Percentiles rank a stretch among this genome's conserved stretches.
These are phyloP conservation scores for Myiotriccus ornatus DNA, from an alignment of 2,797 vertebrate species.

Conservation along the genomic window DNA sequence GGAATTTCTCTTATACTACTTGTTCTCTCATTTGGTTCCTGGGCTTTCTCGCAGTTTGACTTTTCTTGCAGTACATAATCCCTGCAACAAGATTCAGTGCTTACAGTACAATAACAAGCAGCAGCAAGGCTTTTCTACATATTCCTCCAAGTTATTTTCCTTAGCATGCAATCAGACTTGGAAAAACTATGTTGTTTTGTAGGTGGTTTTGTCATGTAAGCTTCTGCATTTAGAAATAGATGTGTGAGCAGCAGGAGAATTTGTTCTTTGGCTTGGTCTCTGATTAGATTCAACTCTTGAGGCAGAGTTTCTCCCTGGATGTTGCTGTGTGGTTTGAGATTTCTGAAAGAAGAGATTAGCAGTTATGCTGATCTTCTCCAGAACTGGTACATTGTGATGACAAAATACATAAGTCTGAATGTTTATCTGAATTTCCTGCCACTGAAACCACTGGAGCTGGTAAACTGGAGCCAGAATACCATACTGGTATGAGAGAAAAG, in stretches of 20 bases:
- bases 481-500: not conserved
- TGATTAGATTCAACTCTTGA: constrained; percentile 19
- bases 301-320: constrained; percentile 2
- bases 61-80: not conserved
- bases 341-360: constrained; percentile 4
- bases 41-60: constrained; percentile 7
- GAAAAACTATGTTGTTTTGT: constrained; percentile 2
- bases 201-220: not conserved
- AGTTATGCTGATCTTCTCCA: not conserved
- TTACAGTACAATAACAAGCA: not conserved
- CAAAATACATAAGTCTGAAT: not conserved
- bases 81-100: not conserved
- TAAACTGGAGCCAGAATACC: not conserved
- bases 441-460: not conserved
- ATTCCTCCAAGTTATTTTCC: constrained; percentile 20
- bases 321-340: not conserved
- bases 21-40: not conserved
- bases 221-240: constrained; percentile 17
- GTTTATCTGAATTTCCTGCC: not conserved
- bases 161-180: not conserved
- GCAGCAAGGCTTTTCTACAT: constrained; percentile 2
- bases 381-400: not conserved
- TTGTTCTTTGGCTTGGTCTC: constrained; percentile 2
- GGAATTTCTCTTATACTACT: fast-evolving
- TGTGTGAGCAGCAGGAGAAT: constrained; percentile 29